Evolutionary conservation across 92 coral and sea anemone genomes (phyloP).

Genomic region (Phenganax stokvisi): DNA sequence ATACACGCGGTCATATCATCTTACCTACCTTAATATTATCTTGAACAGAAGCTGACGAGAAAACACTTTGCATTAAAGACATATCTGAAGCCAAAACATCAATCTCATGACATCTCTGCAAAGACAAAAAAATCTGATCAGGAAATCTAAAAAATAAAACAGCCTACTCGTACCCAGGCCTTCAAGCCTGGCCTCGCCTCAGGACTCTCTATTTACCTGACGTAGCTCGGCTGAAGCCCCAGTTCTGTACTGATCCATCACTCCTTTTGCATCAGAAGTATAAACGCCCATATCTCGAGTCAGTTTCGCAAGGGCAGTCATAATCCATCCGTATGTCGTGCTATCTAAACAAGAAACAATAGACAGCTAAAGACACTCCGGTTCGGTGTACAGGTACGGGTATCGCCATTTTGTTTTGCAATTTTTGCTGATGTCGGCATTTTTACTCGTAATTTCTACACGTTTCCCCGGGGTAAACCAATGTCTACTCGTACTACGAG

Average conservation of each 20-base stretch:
- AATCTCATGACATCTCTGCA: constrained; percentile 79
- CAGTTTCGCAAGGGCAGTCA: constrained; percentile 66
- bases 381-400: no score
- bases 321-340: constrained; percentile 76
- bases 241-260: constrained; percentile 46
- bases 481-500: no score
- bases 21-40: constrained; percentile 73
- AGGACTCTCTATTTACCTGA: constrained; percentile 49
- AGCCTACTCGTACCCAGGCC: neutral
- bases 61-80: constrained; percentile 53
- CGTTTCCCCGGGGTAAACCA: no score
- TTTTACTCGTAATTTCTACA: no score
- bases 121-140: constrained; percentile 2
- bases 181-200: no score
- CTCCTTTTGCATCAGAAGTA: constrained; percentile 39
- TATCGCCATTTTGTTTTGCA: no score
- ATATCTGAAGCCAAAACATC: constrained; percentile 53
- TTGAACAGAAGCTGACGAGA: constrained; percentile 78
- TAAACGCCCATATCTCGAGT: constrained; percentile 59
- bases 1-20: no score
- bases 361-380: no score
- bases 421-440: no score
- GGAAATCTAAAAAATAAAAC: no score
- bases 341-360: constrained; percentile 47
- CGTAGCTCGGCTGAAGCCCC: constrained; percentile 64